Evolutionary conservation across 2,888 invertebrate species (phyloP).

Genomic region (Notocelia uddmanniana): DNA sequence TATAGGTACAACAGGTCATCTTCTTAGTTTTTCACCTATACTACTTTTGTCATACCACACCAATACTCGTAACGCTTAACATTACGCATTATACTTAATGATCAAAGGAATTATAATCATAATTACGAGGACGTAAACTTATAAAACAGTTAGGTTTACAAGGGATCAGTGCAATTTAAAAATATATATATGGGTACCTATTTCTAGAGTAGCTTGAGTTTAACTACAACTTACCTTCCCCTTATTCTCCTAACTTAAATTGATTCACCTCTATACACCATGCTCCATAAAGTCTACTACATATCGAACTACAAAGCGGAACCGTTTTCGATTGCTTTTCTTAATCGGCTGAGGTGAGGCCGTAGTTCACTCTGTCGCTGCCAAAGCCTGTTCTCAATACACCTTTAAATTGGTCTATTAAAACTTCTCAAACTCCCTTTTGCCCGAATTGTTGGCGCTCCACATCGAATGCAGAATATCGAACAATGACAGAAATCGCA

Average conservation of each 20-base stretch:
- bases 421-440: conserved; percentile 71
- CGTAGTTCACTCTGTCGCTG: conserved; percentile 52
- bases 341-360: conserved; percentile 59
- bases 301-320: conserved; percentile 44
- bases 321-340: conserved; percentile 57
- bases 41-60: no score
- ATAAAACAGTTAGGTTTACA: no score
- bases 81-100: no score
- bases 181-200: no score
- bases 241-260: background rate
- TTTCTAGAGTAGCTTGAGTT: no score
- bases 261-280: background rate
- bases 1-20: no score
- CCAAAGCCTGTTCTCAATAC: conserved; percentile 70
- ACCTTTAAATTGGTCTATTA: conserved; percentile 76
- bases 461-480: conserved; percentile 57
- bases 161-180: no score
- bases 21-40: no score
- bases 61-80: no score
- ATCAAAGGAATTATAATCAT: no score
- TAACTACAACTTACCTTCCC: no score
- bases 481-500: conserved; percentile 57
- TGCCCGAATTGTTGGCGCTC: conserved; percentile 66
- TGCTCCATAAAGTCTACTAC: conserved; percentile 11
- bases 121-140: no score